Evolutionary conservation across 1,140 invertebrate species (phyloP), one percentile per base, ranked within the genome.

Genomic region (Halotydeus destructor): DNA sequence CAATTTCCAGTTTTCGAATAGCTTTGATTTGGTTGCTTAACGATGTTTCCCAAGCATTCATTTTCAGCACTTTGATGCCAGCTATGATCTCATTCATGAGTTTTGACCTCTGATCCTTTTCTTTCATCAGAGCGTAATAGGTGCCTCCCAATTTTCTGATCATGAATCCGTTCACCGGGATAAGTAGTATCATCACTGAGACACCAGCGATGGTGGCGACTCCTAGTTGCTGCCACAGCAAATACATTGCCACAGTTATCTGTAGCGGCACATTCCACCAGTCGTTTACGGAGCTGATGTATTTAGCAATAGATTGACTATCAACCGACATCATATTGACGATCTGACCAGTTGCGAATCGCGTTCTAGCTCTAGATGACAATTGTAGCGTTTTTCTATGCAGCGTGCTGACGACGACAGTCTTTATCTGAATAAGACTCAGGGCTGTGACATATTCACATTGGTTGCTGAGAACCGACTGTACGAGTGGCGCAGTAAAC

Each of bases 141-240:
- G 9, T 53, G 39, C 54, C 53, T 51, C 79, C 85, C 55, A 97
- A 96, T 66, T 86, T 81, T 49, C 73, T 74, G 5, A 60, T 85
- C 44, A 98, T 70, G 47, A 71, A 57, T 60, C 82, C 77, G 60
- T 97, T 98, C n/a, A 97, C 72, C 2, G 91, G 89, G 54, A 98
- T 88, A 5, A 97, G 30, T 5, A 64, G 18, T 30, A 89, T 74
- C 83, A 96, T 88, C 4, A 94, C 78, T 36, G 75, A 76, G 19
- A 96, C 61, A 31, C 86, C 86, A 28, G 88, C 78, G 2, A 96
- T 60, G 5, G 89, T n/a, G n/a, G n/a, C n/a, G n/a, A n/a, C n/a
- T n/a, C 62, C 60, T 4, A 70, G 44, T 19, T 57, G 51, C 12
- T 54, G 40, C 49, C 58, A 68, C 8, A 70, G 55, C 36, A 67